These are phyloP conservation scores for Nothura maculosa DNA, from an alignment of 2,797 vertebrate genomes.

Conservation along the genomic window DNA sequence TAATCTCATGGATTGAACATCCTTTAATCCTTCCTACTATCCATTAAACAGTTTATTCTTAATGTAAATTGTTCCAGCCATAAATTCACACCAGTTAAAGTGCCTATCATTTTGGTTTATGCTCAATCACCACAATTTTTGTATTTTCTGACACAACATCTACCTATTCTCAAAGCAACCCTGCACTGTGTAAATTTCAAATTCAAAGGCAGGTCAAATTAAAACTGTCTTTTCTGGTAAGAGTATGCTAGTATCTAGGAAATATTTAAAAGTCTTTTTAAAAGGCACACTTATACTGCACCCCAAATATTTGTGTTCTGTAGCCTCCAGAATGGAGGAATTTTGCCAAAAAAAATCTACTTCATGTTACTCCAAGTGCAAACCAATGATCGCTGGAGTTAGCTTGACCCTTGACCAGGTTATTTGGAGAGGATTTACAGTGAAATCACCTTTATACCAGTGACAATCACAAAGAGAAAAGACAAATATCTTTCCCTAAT, in stretches of 20 bases:
- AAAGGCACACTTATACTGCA: not conserved
- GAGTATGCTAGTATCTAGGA: not conserved
- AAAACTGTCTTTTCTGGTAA: not conserved
- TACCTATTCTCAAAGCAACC: conserved; percentile 15
- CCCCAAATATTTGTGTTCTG: not conserved
- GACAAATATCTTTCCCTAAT: not conserved
- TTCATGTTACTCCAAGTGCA: not conserved
- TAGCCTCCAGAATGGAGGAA: not conserved
- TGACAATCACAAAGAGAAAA: not conserved
- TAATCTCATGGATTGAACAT: conserved; percentile 47
- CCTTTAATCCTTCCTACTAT: conserved; percentile 67
- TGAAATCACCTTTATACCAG: not conserved
- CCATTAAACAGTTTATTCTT: conserved; percentile 70
- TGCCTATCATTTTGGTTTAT: conserved; percentile 10
- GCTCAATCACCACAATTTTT: conserved; percentile 6
- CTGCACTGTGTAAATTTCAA: not conserved
- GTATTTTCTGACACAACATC: conserved; percentile 22
- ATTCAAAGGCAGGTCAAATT: not conserved
- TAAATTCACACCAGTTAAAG: conserved; percentile 49
- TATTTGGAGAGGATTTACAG: not conserved
- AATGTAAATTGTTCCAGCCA: conserved; percentile 58
- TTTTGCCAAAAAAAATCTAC: not conserved
- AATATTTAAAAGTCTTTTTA: not conserved
- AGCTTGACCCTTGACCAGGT: not conserved
- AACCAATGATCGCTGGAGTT: not conserved